These are phyloP conservation scores for Centropyge bicolor DNA, from an alignment of 2,797 vertebrate species.

Conservation along the genomic window DNA sequence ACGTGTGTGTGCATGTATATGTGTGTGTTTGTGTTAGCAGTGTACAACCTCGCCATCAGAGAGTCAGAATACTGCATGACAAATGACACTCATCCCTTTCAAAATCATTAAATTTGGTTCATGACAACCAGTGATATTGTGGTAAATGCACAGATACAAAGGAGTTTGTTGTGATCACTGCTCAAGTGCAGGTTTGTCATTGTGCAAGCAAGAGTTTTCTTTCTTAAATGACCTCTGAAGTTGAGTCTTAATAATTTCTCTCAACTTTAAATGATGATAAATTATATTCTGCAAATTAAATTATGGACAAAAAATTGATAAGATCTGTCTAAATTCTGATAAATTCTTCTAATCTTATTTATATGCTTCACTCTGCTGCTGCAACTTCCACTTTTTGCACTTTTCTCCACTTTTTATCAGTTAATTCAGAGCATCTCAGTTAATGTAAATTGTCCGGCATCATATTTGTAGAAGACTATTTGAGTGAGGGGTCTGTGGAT, in stretches of 20 bases:
- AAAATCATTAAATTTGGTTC: no score
- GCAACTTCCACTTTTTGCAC: neutral
- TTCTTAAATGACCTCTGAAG: neutral
- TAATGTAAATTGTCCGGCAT: neutral
- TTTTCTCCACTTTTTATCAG: no score
- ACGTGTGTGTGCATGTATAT: neutral
- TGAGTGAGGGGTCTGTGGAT: neutral
- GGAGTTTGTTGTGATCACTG: neutral
- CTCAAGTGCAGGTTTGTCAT: neutral
- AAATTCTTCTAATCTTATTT: neutral
- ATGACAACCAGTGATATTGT: no score
- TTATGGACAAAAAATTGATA: neutral
- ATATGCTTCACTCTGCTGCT: neutral
- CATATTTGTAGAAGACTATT: neutral
- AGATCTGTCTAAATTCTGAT: neutral
- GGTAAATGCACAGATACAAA: neutral
- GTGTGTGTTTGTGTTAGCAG: constrained; percentile 6
- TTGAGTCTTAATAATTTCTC: neutral
- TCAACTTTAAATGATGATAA: neutral
- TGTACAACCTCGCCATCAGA: constrained; percentile 12
- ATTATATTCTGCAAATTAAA: neutral
- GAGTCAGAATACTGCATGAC: neutral
- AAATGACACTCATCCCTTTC: no score
- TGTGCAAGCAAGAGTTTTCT: no score
- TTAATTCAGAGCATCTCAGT: neutral